Base-by-base conservation (phyloP, 1,140 invertebrate species). In the Nasonia giraulti region DNA sequence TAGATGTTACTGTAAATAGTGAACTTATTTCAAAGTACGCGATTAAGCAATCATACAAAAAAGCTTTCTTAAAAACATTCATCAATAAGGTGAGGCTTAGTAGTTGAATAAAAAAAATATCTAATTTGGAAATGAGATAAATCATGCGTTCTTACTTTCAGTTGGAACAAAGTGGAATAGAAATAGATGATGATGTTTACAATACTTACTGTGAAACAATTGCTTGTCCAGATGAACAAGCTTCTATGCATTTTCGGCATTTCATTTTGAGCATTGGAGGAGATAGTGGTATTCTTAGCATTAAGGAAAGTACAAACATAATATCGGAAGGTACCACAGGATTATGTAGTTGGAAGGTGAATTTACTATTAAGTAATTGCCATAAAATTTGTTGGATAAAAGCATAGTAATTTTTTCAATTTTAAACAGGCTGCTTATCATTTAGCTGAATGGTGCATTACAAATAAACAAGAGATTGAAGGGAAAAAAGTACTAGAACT, bases 321-420 rank as follows among this genome's bases (percentile, higher is more conserved):
- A 93, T 95, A 87, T 95, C 94, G 0, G 87, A 94, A 82, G 94
- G 94, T 50, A 95, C 94, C 47, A 95, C 94, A 81, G 94, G 94
- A 79, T 91, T 95, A 68, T 93, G 91, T 82, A 94, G 90, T 87
- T 95, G 94, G 94, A 93, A 95, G 92, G 94, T 94, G 86, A 84
- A 87, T 74, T 50, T 8, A 75, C 27, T 44, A 7, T n/a, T 6
- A 0, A 40, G 20, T 75, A 75, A 37, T 37, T 33, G 14, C 4
- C 37, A 73, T 37, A 73, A 11, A 73, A 31, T 11, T 6, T 68
- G 8, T 79, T 76, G 74, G 83, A 68, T 85, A 83, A 27, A 85
- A 82, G 71, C 44, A 80, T 68, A 76, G 79, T 71, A 55, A 73
- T 76, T 74, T 20, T 71, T 69, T 50, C 2, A 10, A 55, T 85